Percentiles rank a stretch among this genome's conserved stretches.
These are phyloP conservation scores for Hypanus sabinus DNA, from an alignment of 2,113 vertebrate species.

Conservation along the genomic window DNA sequence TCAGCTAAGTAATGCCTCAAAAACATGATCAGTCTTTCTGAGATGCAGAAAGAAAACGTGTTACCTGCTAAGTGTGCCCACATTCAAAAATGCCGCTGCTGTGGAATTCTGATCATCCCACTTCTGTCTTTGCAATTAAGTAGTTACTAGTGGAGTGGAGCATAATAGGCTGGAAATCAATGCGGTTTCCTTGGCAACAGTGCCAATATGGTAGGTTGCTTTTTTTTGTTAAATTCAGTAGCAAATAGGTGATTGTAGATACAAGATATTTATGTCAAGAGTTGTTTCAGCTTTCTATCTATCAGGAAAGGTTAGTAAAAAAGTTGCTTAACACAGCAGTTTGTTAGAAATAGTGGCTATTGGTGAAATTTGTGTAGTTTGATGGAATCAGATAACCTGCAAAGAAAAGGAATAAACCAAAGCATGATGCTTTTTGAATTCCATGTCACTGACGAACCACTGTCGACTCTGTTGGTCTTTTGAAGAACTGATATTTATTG, in stretches of 20 bases:
- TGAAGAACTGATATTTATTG: neutral
- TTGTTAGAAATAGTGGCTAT: neutral
- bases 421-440: neutral
- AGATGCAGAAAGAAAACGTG: neutral
- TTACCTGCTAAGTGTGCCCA: neutral
- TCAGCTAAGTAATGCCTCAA: neutral
- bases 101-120: neutral
- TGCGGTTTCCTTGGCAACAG: neutral
- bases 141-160: neutral
- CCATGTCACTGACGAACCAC: neutral
- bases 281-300: neutral
- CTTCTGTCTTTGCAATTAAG: neutral
- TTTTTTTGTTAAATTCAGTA: neutral
- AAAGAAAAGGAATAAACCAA: too few species aligned
- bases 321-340: neutral
- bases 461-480: neutral
- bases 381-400: neutral
- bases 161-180: neutral
- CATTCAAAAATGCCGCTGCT: neutral
- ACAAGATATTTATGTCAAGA: neutral
- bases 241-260: neutral
- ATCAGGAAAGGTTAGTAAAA: neutral
- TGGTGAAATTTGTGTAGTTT: neutral
- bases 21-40: neutral
- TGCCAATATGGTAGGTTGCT: neutral